These are phyloP conservation scores for Tauraco erythrolophus DNA, from an alignment of 2,113 vertebrate species.

Conservation along the genomic window DNA sequence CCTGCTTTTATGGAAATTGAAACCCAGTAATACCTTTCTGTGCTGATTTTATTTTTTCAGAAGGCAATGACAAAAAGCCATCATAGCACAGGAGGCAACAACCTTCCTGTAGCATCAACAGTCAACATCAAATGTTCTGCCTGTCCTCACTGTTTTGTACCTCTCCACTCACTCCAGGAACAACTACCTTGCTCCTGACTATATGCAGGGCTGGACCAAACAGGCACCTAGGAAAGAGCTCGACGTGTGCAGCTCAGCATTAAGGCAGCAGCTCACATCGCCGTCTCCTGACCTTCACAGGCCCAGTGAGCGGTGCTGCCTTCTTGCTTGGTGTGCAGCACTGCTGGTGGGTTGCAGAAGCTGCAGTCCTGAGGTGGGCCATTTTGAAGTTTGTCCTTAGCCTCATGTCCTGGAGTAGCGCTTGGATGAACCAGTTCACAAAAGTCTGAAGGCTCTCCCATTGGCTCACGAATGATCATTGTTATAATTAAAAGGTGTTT, in stretches of 20 bases:
- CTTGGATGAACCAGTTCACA: neutral
- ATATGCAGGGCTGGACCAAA: neutral
- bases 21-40: neutral
- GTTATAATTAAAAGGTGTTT: neutral
- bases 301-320: neutral
- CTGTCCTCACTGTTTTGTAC: neutral
- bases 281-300: neutral
- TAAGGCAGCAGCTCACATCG: neutral
- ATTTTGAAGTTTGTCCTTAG: slow-evolving; percentile 24
- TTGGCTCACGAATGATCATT: neutral
- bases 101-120: neutral
- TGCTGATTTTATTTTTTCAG: neutral
- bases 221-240: neutral
- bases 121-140: neutral
- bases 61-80: neutral
- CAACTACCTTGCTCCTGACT: neutral
- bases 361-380: neutral
- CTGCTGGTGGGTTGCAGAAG: neutral
- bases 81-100: neutral
- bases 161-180: neutral
- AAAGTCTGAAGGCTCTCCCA: neutral
- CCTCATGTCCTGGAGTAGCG: neutral
- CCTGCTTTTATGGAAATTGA: neutral
- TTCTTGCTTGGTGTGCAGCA: neutral
- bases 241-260: neutral